Conservation (phyloP, 2,113 vertebrate species). For the Gallinago jamesoni region DNA sequence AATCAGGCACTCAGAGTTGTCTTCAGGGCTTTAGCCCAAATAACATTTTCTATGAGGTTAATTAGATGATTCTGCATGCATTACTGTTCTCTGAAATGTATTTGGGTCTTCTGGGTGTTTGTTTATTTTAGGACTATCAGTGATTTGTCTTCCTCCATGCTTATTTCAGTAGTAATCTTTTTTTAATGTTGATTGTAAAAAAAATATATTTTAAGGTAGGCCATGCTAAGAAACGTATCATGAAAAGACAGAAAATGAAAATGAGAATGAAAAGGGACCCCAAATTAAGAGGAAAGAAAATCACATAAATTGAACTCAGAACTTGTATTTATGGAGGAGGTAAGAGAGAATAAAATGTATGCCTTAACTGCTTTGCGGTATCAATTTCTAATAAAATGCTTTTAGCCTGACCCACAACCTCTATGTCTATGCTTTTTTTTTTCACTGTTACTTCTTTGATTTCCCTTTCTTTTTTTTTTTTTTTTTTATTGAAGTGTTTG, state of each 20-base stretch:
- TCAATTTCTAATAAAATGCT: neutral
- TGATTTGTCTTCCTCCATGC: neutral
- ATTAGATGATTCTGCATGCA: neutral
- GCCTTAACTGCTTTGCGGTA: neutral
- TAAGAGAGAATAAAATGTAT: neutral
- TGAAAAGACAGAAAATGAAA: neutral
- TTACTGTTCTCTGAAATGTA: neutral
- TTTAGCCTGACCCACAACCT: fast-evolving
- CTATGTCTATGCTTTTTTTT: neutral
- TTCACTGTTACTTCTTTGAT: neutral
- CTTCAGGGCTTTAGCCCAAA: neutral
- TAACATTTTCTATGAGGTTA: neutral
- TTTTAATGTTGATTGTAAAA: neutral
- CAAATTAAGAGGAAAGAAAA: neutral
- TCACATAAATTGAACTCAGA: neutral
- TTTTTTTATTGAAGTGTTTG: neutral
- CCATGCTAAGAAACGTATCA: neutral
- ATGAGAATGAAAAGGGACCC: neutral
- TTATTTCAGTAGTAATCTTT: neutral
- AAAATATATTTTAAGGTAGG: neutral
- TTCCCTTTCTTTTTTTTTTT: too few species aligned
- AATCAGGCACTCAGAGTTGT: neutral
- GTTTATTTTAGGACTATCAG: neutral
- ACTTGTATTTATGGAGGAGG: neutral
- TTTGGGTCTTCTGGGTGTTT: neutral